phyloP scores from a whole-genome alignment of 1,140 invertebrate species.

The Procambarus virginalis region DNA sequence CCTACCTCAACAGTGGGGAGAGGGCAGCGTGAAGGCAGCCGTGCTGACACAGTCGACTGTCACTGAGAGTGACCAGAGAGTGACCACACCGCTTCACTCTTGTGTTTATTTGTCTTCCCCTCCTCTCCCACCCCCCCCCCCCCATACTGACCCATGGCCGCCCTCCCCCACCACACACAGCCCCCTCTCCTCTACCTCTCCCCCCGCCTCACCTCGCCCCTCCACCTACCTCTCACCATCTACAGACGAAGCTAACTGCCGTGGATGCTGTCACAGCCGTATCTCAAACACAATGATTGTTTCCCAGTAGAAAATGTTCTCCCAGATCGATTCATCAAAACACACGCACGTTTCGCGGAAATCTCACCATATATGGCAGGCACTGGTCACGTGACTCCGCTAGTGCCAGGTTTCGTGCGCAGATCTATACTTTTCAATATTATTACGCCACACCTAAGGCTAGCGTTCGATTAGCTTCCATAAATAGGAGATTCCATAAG shows the following conservation, averaged over 20 bases:
- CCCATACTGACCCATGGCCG: neutral
- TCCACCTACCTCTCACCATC: slow-evolving; percentile 25
- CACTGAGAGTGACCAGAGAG: neutral
- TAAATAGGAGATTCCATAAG: too few species aligned
- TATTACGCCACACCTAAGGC: neutral
- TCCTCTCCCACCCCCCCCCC: neutral
- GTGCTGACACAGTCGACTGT: neutral
- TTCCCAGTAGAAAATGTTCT: slow-evolving; percentile 55
- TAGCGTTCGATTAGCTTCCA: neutral
- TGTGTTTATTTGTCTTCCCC: neutral
- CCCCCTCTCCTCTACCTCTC: neutral
- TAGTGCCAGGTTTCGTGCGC: slow-evolving; percentile 11
- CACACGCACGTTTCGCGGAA: slow-evolving; percentile 62
- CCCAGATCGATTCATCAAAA: slow-evolving; percentile 67
- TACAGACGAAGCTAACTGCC: neutral
- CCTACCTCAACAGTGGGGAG: neutral
- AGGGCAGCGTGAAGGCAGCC: neutral
- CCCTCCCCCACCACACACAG: neutral
- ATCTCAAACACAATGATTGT: slow-evolving; percentile 53
- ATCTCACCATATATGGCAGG: slow-evolving; percentile 57
- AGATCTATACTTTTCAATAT: neutral
- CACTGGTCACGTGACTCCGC: slow-evolving; percentile 52
- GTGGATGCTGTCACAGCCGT: slow-evolving; percentile 51
- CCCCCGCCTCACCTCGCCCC: neutral
- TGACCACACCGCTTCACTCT: neutral